These are phyloP conservation scores for Helicoverpa zea DNA, from an alignment of 1,140 invertebrate species.

Conservation along the genomic window DNA sequence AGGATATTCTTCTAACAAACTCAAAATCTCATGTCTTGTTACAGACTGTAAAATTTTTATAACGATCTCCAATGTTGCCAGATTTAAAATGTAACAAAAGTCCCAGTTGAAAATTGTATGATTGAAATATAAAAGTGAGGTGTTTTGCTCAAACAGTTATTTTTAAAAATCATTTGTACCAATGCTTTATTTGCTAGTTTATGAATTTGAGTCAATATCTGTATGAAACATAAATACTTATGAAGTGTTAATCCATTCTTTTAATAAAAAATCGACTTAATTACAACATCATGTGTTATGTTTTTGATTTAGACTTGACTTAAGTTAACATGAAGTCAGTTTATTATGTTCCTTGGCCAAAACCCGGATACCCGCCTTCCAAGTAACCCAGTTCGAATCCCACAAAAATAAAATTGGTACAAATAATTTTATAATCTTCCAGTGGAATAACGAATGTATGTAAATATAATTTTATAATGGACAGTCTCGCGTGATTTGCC, in stretches of 20 bases:
- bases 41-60: no score
- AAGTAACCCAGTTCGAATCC: background rate
- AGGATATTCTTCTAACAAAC: no score
- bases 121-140: constrained; percentile 33
- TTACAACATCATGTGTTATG: constrained; percentile 11
- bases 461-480: constrained; percentile 54
- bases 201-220: constrained; percentile 22
- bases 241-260: constrained; percentile 15
- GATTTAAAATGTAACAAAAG: background rate
- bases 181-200: constrained; percentile 24
- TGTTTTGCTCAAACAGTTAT: constrained; percentile 36
- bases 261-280: constrained; percentile 19
- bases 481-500: constrained; percentile 61
- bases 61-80: constrained; percentile 13
- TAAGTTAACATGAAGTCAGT: background rate
- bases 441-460: constrained; percentile 45
- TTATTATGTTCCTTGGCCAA: background rate
- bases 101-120: background rate
- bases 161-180: constrained; percentile 44
- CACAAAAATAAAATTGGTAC: constrained; percentile 36
- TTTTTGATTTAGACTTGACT: background rate
- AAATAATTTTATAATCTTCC: constrained; percentile 39
- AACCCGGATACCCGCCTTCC: background rate
- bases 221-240: constrained; percentile 6
- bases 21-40: no score